Evolutionary conservation across 2,888 invertebrate genomes (phyloP).

Genomic region (Chrysodeixis includens): DNA sequence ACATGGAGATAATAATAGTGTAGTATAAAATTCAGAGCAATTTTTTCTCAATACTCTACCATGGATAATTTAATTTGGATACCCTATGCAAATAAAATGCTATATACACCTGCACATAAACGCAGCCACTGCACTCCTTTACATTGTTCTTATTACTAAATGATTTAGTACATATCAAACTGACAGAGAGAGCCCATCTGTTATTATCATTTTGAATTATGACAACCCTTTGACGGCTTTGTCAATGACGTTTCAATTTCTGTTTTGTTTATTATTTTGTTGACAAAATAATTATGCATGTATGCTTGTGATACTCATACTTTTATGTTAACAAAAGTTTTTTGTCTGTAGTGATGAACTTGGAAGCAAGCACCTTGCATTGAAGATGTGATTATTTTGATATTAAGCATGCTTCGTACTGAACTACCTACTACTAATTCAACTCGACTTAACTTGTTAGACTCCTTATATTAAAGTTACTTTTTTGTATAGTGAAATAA

Average conservation of each 20-base stretch:
- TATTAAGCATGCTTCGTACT: too few relatives aligned
- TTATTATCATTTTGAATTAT: conserved; percentile 27
- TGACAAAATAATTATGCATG: background rate
- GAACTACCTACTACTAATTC: too few relatives aligned
- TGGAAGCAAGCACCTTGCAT: too few relatives aligned
- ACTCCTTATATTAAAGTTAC: too few relatives aligned
- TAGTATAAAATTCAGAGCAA: background rate
- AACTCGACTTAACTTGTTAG: too few relatives aligned
- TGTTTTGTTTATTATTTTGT: conserved; percentile 7
- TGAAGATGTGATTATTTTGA: too few relatives aligned
- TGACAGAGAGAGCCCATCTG: conserved; percentile 29
- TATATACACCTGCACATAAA: conserved; percentile 35
- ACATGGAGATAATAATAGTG: too few relatives aligned
- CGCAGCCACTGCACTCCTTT: conserved; percentile 24
- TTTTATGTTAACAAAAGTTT: too few relatives aligned
- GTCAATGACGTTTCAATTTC: conserved; percentile 25
- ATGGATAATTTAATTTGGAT: background rate
- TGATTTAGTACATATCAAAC: conserved; percentile 39
- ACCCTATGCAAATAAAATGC: background rate
- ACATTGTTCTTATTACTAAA: conserved; percentile 66
- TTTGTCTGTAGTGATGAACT: too few relatives aligned
- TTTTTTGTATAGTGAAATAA: too few relatives aligned
- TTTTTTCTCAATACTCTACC: background rate
- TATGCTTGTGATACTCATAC: background rate
- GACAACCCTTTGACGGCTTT: conserved; percentile 38